Percentiles rank a stretch among this genome's conserved stretches.
These are phyloP conservation scores for Monopis laevigella DNA, from an alignment of 2,888 invertebrate genomes.

Conservation along the genomic window DNA sequence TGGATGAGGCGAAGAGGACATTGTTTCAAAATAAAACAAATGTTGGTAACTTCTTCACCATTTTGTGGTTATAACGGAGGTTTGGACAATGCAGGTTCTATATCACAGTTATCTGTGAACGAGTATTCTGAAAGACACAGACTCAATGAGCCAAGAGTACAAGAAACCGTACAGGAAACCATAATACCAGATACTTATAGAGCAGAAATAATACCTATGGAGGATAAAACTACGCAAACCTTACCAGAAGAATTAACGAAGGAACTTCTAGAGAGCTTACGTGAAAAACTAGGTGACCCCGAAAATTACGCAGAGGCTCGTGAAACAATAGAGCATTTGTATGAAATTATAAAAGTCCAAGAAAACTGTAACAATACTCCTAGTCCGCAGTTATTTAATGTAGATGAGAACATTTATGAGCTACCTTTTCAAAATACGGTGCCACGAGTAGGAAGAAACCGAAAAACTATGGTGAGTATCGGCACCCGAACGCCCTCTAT, in stretches of 20 bases:
- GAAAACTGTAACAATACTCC: constrained; percentile 68
- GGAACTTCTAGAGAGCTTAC: constrained; percentile 74
- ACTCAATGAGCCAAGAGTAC: constrained; percentile 59
- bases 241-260: constrained; percentile 79
- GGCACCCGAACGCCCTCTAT: constrained; percentile 69
- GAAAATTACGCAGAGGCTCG: constrained; percentile 77
- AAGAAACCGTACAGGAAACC: constrained; percentile 38
- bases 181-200: constrained; percentile 32
- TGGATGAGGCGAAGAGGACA: constrained; percentile 69
- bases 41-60: constrained; percentile 40
- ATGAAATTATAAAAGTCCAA: constrained; percentile 77
- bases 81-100: constrained; percentile 68
- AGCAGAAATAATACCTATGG: constrained; percentile 40
- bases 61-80: constrained; percentile 51
- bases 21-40: constrained; percentile 47
- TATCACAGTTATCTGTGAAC: constrained; percentile 68
- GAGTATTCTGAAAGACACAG: constrained; percentile 71
- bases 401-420: constrained; percentile 71
- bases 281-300: constrained; percentile 76
- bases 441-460: constrained; percentile 43
- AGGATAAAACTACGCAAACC: constrained; percentile 75
- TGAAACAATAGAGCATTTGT: constrained; percentile 80
- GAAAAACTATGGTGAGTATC: constrained; percentile 57
- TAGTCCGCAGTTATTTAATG: constrained; percentile 22
- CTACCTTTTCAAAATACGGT: constrained; percentile 61